A percentile compares a stretch with the other conserved stretches of the same genome.
phyloP scores from a whole-genome alignment of 2,888 invertebrate species.

The Lepeophtheirus nordmannii region DNA sequence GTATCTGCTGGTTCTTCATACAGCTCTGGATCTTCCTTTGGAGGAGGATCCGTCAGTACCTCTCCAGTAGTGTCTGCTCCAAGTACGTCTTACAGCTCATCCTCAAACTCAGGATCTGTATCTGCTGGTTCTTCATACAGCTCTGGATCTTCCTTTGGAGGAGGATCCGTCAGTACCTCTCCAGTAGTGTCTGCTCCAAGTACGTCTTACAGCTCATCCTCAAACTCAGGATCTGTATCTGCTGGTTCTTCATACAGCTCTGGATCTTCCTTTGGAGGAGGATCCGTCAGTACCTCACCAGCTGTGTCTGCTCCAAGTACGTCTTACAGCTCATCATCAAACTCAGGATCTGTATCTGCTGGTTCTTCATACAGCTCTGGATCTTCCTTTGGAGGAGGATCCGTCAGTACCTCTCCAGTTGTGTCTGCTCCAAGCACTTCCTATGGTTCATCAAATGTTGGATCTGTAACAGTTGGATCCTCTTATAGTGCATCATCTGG shows the following conservation, averaged over 20 bases:
- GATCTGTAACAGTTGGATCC: no score
- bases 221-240: not conserved
- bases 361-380: slow-evolving; percentile 3
- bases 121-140: not conserved
- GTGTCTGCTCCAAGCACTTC: not conserved
- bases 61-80: not conserved
- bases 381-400: not conserved
- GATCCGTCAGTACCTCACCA: not conserved
- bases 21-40: no score
- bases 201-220: not conserved
- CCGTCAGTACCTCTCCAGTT: not conserved
- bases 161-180: not conserved
- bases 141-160: not conserved
- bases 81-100: not conserved
- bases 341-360: not conserved
- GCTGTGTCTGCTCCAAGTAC: not conserved
- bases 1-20: no score
- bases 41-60: no score
- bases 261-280: not conserved
- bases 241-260: not conserved
- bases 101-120: no score
- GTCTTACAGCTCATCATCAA: not conserved
- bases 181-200: slow-evolving; percentile 1
- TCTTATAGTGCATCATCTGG: not conserved
- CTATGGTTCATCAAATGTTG: not conserved